A percentile compares a stretch with the other conserved stretches of the same genome.
Conservation (phyloP, 1,140 invertebrate genomes). For the Euura lappo region DNA sequence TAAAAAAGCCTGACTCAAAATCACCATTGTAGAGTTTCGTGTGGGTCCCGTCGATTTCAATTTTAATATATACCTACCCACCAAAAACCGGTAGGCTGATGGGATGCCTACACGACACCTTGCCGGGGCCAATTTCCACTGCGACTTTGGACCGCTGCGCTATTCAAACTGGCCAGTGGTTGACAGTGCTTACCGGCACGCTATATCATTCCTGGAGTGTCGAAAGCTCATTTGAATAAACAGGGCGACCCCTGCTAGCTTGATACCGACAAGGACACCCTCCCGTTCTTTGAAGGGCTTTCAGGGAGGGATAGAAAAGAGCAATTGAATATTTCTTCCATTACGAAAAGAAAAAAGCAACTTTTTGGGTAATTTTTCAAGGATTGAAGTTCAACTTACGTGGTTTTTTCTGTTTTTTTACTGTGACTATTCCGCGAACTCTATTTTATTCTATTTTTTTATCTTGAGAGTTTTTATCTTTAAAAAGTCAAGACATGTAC, state of each 20-base stretch:
- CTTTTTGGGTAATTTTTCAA: too few species aligned
- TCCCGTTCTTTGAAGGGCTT: neutral
- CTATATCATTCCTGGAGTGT: constrained; percentile 23
- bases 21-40: neutral
- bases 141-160: neutral
- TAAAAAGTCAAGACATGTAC: neutral
- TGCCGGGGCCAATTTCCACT: neutral
- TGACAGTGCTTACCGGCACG: constrained; percentile 11
- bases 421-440: neutral
- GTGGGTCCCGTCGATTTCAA: neutral
- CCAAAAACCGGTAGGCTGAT: constrained; percentile 22
- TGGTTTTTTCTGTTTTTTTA: too few species aligned
- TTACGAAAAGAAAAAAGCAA: neutral
- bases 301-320: too few species aligned
- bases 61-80: neutral
- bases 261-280: neutral
- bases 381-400: too few species aligned
- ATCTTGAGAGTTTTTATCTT: neutral
- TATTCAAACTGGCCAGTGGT: neutral
- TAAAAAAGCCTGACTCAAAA: neutral
- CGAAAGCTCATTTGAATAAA: constrained; percentile 34
- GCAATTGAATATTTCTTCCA: neutral
- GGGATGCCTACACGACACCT: constrained; percentile 25
- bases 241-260: neutral
- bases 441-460: neutral